Evolutionary conservation across 2,113 vertebrate genomes (phyloP).

Genomic region (Probosciger aterrimus): DNA sequence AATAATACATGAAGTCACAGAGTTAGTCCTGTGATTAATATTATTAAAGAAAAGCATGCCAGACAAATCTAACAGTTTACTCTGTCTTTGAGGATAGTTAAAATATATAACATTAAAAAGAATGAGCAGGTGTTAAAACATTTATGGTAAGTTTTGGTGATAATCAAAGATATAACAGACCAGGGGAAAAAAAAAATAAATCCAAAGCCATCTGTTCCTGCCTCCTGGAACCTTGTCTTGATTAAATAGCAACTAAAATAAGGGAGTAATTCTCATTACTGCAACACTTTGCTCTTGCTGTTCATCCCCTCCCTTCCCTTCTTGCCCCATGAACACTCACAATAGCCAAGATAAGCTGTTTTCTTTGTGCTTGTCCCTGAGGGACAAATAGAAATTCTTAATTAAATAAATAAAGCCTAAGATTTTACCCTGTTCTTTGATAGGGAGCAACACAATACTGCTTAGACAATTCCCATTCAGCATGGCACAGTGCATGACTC

Average conservation of each 20-base stretch:
- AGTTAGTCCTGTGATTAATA: neutral
- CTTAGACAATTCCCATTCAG: neutral
- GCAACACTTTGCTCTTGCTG: neutral
- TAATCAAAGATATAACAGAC: neutral
- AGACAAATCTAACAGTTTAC: neutral
- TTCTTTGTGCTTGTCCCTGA: neutral
- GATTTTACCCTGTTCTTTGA: neutral
- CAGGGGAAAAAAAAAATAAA: accelerated
- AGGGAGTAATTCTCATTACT: neutral
- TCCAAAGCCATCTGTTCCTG: neutral
- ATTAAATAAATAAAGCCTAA: neutral
- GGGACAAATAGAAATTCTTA: neutral
- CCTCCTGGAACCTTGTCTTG: neutral
- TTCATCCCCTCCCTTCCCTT: neutral
- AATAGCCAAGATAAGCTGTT: neutral
- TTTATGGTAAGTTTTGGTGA: neutral
- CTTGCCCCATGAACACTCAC: neutral
- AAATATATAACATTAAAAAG: neutral
- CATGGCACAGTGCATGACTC: neutral
- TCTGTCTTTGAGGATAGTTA: neutral
- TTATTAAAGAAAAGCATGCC: neutral
- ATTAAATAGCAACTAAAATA: slow-evolving; percentile 15
- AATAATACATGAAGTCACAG: neutral
- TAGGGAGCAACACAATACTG: neutral
- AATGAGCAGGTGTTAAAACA: neutral